Conservation (phyloP, 2,797 vertebrate genomes). For the Pseudochirops corinnae region DNA sequence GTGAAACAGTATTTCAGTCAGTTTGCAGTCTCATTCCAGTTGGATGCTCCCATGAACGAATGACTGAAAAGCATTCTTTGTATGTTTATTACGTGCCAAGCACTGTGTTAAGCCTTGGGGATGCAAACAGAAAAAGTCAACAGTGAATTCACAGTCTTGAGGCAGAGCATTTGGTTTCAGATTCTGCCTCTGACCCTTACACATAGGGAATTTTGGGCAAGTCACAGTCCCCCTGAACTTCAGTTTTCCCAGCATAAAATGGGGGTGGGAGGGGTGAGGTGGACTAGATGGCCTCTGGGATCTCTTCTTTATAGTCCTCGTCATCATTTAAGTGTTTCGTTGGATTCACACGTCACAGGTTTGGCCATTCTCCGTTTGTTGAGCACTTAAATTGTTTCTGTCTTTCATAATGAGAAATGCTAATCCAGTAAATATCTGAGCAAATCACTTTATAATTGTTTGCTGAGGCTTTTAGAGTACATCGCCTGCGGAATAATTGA, state of each 20-base stretch:
- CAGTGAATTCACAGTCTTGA: background rate
- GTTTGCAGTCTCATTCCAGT: background rate
- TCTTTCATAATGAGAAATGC: background rate
- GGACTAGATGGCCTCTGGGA: background rate
- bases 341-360: background rate
- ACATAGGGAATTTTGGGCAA: background rate
- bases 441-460: background rate
- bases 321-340: background rate
- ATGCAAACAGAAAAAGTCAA: background rate
- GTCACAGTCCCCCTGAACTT: background rate
- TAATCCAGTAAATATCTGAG: background rate
- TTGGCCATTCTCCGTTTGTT: background rate
- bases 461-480: background rate
- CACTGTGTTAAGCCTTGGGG: background rate
- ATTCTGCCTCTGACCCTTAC: background rate
- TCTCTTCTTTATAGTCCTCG: background rate
- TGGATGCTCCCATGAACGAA: background rate
- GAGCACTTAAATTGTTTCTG: background rate
- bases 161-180: background rate
- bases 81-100: background rate
- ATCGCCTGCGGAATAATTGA: background rate
- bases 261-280: background rate
- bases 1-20: background rate
- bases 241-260: background rate
- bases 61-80: background rate